Conservation (phyloP, 1,140 invertebrate genomes). For the Littorina saxatilis region DNA sequence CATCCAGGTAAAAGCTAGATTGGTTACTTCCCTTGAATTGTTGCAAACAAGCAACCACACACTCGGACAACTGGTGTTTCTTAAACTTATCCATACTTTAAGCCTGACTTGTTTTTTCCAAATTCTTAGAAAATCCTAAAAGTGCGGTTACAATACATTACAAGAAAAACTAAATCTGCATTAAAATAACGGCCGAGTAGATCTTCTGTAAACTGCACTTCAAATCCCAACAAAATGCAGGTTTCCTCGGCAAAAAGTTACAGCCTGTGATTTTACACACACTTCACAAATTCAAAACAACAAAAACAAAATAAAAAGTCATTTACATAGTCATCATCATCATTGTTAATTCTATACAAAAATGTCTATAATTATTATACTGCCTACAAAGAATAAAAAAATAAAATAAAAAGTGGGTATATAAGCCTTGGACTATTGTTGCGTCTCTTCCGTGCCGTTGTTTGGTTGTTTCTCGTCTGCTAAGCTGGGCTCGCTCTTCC, state of each 20-base stretch:
- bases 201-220: no score
- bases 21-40: not conserved
- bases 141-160: no score
- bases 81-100: not conserved
- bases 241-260: no score
- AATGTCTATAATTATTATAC: not conserved
- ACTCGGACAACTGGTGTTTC: not conserved
- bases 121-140: no score
- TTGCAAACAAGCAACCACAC: not conserved
- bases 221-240: no score
- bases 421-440: constrained; percentile 16
- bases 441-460: constrained; percentile 10
- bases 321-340: not conserved
- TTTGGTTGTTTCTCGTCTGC: constrained; percentile 16
- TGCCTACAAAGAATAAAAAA: not conserved
- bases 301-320: not conserved
- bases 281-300: not conserved
- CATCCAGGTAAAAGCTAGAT: not conserved
- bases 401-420: not conserved
- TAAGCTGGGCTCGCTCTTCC: constrained; percentile 64
- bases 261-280: no score
- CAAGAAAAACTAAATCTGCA: no score
- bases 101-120: not conserved
- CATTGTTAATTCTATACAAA: not conserved
- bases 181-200: no score